These are phyloP conservation scores for Gymnothorax reevesii DNA, from an alignment of 2,797 vertebrate genomes.

Conservation along the genomic window DNA sequence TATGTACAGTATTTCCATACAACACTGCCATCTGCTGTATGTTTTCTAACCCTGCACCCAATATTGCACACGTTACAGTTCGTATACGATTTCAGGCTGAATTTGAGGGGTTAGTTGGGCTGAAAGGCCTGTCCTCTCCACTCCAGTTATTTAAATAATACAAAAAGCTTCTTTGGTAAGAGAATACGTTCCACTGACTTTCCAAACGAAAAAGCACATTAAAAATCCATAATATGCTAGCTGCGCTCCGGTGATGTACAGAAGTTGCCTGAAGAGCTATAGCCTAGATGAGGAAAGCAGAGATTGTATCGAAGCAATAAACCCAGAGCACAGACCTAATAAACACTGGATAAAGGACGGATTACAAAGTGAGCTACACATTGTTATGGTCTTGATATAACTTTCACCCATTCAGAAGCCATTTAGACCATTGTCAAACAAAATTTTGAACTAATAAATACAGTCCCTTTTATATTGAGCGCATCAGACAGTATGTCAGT, in stretches of 20 bases:
- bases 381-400: neutral
- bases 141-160: no score
- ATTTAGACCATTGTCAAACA: neutral
- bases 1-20: neutral
- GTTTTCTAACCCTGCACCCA: neutral
- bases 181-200: neutral
- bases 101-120: no score
- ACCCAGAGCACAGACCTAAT: neutral
- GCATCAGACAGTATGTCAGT: neutral
- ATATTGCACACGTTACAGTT: neutral
- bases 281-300: neutral
- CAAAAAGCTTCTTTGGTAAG: no score
- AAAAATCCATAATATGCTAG: neutral
- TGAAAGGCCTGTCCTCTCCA: no score
- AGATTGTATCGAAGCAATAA: neutral
- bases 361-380: neutral
- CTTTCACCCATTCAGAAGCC: neutral
- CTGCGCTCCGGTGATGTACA: neutral
- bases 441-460: neutral
- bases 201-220: neutral
- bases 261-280: neutral
- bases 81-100: no score
- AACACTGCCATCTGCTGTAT: slow-evolving; percentile 16
- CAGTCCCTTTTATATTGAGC: neutral
- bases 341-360: neutral